Percentiles rank a stretch among this genome's conserved stretches.
phyloP scores from a whole-genome alignment of 2,113 vertebrate species.

The Silurus glanis region DNA sequence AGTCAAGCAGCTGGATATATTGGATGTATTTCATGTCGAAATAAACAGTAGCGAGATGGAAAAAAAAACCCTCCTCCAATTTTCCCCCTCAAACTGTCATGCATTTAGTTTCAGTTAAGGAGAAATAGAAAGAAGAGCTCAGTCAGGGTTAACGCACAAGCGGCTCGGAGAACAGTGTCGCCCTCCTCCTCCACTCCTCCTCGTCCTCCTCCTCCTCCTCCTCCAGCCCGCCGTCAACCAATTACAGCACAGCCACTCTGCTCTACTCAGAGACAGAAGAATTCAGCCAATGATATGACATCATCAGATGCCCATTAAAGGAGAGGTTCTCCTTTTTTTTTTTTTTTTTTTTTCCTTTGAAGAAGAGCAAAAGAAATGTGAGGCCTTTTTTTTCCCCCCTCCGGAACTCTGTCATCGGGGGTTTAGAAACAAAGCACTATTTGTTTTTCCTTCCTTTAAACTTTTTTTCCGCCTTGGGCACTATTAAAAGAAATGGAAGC shows the following conservation, averaged over 20 bases:
- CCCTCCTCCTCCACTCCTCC: constrained; percentile 42
- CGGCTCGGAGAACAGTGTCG: constrained; percentile 48
- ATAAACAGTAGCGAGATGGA: not conserved
- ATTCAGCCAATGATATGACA: constrained; percentile 73
- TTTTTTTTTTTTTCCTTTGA: constrained; percentile 50
- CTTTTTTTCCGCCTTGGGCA: constrained; percentile 20
- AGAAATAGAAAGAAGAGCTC: constrained; percentile 53
- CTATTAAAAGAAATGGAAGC: constrained; percentile 2
- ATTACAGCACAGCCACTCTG: constrained; percentile 65
- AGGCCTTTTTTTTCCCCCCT: constrained; percentile 42
- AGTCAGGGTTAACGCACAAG: constrained; percentile 69
- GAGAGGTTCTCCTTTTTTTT: constrained; percentile 66
- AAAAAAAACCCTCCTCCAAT: not conserved
- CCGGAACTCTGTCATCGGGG: constrained; percentile 48
- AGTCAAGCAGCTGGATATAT: too few relatives aligned
- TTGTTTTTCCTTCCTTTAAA: constrained; percentile 42
- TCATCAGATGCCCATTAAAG: constrained; percentile 74
- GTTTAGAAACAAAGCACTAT: constrained; percentile 55
- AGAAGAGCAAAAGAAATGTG: constrained; percentile 53
- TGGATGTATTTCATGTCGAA: not conserved
- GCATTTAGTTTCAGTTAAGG: constrained; percentile 29
- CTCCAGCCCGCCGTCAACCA: constrained; percentile 56
- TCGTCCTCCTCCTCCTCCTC: constrained; percentile 59
- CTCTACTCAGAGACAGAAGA: constrained; percentile 73
- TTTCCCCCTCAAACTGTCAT: not conserved